Conservation (phyloP, 1,140 invertebrate genomes). For the Dryas iulia region DNA sequence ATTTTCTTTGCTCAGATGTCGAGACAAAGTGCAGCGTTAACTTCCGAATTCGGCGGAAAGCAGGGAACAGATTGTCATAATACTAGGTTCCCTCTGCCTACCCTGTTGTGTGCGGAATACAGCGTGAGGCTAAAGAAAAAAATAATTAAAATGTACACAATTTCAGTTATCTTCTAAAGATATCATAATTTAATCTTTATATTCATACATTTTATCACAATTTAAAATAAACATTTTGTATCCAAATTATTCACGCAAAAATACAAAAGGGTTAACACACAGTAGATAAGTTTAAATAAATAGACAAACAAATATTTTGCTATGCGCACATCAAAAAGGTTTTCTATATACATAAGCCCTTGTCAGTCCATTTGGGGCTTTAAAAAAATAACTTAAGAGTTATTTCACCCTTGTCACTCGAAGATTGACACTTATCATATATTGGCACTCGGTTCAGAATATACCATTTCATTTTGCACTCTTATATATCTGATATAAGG, state of each 20-base stretch:
- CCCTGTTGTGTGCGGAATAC: too few relatives aligned
- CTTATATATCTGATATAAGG: not conserved
- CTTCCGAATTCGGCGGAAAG: too few relatives aligned
- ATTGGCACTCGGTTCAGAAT: not conserved
- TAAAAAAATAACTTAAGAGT: not conserved
- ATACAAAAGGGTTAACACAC: not conserved
- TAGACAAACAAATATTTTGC: not conserved
- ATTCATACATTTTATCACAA: too few relatives aligned
- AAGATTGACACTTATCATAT: not conserved
- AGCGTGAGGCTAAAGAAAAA: too few relatives aligned
- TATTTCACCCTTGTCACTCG: not conserved
- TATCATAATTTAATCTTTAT: too few relatives aligned
- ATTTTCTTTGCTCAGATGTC: too few relatives aligned
- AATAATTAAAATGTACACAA: too few relatives aligned
- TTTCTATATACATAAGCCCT: not conserved
- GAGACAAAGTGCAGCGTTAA: too few relatives aligned
- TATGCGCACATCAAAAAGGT: not conserved
- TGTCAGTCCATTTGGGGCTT: not conserved
- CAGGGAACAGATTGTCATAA: too few relatives aligned
- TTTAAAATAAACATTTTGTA: not conserved
- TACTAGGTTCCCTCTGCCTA: too few relatives aligned
- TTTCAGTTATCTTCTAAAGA: too few relatives aligned
- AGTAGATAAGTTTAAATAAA: not conserved
- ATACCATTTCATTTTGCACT: not conserved
- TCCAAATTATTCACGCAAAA: not conserved